These are phyloP conservation scores for Tetheella fluctuosa DNA, from an alignment of 2,888 invertebrate genomes.

Conservation along the genomic window DNA sequence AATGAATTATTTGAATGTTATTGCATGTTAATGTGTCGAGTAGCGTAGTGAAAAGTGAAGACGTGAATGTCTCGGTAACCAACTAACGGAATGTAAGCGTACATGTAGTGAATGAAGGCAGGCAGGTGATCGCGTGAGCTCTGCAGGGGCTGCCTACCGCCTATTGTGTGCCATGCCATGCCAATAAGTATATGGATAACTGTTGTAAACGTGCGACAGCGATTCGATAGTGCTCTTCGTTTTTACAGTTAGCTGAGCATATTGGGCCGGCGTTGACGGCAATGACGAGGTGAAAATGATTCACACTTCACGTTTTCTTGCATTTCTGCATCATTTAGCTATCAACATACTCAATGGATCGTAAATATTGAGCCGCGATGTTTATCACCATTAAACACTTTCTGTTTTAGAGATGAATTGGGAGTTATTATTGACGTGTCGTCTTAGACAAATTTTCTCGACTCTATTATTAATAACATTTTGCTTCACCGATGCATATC, in stretches of 20 bases:
- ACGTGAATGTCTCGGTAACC: constrained; percentile 35
- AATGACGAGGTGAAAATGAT: constrained; percentile 49
- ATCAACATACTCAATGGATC: neutral
- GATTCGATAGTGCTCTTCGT: constrained; percentile 18
- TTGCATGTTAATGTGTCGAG: constrained; percentile 49
- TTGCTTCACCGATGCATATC: too few species aligned
- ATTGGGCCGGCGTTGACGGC: constrained; percentile 39
- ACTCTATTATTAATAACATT: too few species aligned
- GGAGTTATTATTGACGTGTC: neutral
- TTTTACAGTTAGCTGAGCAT: constrained; percentile 69
- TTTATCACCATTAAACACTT: neutral
- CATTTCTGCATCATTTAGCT: constrained; percentile 24
- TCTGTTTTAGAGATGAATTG: constrained; percentile 2
- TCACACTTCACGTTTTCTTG: constrained; percentile 45
- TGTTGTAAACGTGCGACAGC: constrained; percentile 22
- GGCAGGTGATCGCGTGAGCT: constrained; percentile 45
- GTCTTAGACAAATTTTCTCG: too few species aligned
- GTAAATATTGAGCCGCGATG: constrained; percentile 4
- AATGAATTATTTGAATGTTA: constrained; percentile 33
- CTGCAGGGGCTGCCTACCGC: constrained; percentile 45
- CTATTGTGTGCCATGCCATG: constrained; percentile 67
- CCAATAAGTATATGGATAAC: constrained; percentile 64
- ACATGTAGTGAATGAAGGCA: constrained; percentile 59
- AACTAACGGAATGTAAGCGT: constrained; percentile 71
- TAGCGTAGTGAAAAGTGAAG: constrained; percentile 61